These are phyloP conservation scores for Tenodera sinensis DNA, from an alignment of 2,888 invertebrate species.

Conservation along the genomic window DNA sequence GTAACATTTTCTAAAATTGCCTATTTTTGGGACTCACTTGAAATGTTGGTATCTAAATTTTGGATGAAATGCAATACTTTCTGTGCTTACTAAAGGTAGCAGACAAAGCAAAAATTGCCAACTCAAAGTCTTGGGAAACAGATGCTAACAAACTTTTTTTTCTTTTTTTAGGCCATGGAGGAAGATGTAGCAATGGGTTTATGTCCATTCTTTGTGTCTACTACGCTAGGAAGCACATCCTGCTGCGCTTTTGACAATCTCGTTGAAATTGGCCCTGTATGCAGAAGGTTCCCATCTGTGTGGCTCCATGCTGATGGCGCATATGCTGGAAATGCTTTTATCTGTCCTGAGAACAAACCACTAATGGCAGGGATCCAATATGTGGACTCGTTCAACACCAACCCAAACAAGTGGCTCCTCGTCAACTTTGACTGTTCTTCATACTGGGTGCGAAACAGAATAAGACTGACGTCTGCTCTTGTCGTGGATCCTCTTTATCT, in stretches of 20 bases:
- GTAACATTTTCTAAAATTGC: no score
- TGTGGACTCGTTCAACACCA: constrained; percentile 82
- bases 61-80: no score
- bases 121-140: not conserved
- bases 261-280: constrained; percentile 70
- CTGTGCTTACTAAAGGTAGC: no score
- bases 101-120: not conserved
- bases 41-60: no score
- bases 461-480: constrained; percentile 75
- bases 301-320: constrained; percentile 89
- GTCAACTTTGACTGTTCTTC: constrained; percentile 83
- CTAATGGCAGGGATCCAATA: constrained; percentile 64
- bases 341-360: constrained; percentile 76
- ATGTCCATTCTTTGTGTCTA: constrained; percentile 78
- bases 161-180: constrained; percentile 50
- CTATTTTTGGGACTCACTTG: no score
- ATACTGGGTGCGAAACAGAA: constrained; percentile 73
- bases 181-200: constrained; percentile 71
- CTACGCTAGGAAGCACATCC: constrained; percentile 79
- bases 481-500: constrained; percentile 83
- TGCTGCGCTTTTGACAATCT: constrained; percentile 82
- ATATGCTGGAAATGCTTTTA: constrained; percentile 82
- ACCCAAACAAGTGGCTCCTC: constrained; percentile 84
- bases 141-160: not conserved
- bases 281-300: constrained; percentile 57